These are phyloP conservation scores for Biston stratarius DNA, from an alignment of 2,888 invertebrate species.

Conservation along the genomic window DNA sequence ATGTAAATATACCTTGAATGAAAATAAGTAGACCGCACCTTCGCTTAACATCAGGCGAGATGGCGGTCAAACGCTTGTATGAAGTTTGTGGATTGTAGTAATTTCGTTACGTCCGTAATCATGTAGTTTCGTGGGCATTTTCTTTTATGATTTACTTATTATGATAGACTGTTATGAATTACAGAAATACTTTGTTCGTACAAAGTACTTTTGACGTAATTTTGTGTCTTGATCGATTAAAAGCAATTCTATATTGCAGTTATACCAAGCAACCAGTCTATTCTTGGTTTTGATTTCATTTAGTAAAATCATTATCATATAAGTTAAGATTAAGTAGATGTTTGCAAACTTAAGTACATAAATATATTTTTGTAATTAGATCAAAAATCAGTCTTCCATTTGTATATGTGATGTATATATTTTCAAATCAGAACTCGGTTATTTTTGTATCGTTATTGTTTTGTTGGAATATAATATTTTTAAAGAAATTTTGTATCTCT, in stretches of 20 bases:
- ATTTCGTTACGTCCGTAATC: too few relatives aligned
- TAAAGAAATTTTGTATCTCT: neutral
- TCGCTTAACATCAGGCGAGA: too few relatives aligned
- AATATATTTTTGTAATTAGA: slow-evolving; percentile 44
- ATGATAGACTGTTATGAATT: neutral
- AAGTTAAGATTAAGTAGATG: slow-evolving; percentile 36
- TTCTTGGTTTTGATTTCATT: slow-evolving; percentile 1
- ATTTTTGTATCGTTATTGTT: slow-evolving; percentile 37
- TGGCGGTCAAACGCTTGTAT: too few relatives aligned
- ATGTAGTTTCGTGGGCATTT: too few relatives aligned
- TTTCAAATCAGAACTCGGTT: slow-evolving; percentile 34
- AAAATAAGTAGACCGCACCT: too few relatives aligned
- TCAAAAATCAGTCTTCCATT: slow-evolving; percentile 43
- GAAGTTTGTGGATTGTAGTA: too few relatives aligned
- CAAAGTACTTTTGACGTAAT: neutral
- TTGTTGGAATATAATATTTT: slow-evolving; percentile 35
- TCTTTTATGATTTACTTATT: too few relatives aligned
- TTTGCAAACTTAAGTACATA: slow-evolving; percentile 7
- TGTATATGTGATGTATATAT: slow-evolving; percentile 30
- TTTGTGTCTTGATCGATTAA: neutral
- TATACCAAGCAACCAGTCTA: neutral
- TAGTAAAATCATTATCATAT: neutral
- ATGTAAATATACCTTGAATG: too few relatives aligned
- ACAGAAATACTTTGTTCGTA: neutral
- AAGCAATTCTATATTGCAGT: neutral